Evolutionary conservation across 2,797 vertebrate genomes (phyloP), one percentile per base, ranked within the genome.

Genomic region (Xenopus petersii): DNA sequence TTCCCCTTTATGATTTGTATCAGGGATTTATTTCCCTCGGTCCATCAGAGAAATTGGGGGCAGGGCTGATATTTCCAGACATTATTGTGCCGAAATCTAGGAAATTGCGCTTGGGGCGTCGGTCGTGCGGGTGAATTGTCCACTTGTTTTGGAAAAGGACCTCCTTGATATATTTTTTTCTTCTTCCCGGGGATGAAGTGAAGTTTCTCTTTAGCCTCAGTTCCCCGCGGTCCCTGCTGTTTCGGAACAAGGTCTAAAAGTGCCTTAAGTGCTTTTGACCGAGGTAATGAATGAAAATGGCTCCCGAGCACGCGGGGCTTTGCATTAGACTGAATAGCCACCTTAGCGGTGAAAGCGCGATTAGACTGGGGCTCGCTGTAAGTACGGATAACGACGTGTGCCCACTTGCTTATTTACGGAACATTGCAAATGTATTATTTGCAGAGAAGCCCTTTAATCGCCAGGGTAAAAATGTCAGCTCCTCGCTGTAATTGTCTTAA

Each of bases 401-500:
- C 92, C 93, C 92, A 89, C 89, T 42, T 94, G 93, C 94, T 97
- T 98, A 98, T 97, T 97, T 96, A 97, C 94, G 91, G 93, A 93
- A 93, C 94, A 96, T 94, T 94, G 94, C 95, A 95, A 96, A 98
- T 96, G 94, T 91, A 95, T 98, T 96, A 98, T 96, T 98, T 96
- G 96, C 96, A 92, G 93, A 93, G 91, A 91, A 90, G 92, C 94
- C 93, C 94, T 21, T 93, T 86, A 91, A 93, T 95, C 94, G 93
- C 96, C 94, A 93, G 93, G 94, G 93, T 95, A 93, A 95, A 95
- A 96, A 95, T 95, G 93, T 94, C 93, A 93, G 91, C 90, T 91
- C 91, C 89, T 21, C 10, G 93, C 93, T 90, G 92, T 89, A 89
- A 89, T 90, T 84, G 86, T 91, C 93, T 91, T 92, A 94, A 94